Conservation (phyloP, 2,888 invertebrate species). For the Heliconius hortense region DNA sequence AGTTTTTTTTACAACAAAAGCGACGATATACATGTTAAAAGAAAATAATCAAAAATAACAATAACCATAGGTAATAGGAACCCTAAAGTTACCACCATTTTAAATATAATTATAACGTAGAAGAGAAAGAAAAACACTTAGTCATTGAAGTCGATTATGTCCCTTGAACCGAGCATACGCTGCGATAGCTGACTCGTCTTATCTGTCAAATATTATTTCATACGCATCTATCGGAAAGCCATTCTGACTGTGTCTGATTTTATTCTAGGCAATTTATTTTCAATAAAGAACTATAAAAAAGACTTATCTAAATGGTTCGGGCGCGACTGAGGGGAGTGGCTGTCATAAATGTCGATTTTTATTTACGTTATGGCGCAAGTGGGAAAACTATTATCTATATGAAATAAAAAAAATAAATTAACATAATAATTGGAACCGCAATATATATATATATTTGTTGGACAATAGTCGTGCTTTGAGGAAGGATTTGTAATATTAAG, state of each 20-base stretch:
- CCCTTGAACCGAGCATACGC: constrained; percentile 59
- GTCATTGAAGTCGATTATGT: constrained; percentile 48
- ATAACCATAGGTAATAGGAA: too few species aligned
- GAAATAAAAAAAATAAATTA: constrained; percentile 14
- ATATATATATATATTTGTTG: background rate
- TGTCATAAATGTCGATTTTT: constrained; percentile 76
- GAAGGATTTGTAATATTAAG: too few species aligned
- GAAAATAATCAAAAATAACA: background rate
- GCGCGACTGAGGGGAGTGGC: constrained; percentile 69
- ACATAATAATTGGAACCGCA: constrained; percentile 12
- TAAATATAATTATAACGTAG: constrained; percentile 5
- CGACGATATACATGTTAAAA: too few species aligned
- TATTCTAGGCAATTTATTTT: constrained; percentile 83
- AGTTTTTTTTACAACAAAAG: background rate
- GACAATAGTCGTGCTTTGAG: background rate
- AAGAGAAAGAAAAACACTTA: constrained; percentile 28
- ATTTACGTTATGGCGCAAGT: constrained; percentile 71
- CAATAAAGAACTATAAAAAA: constrained; percentile 83
- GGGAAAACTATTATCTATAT: constrained; percentile 47
- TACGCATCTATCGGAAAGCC: constrained; percentile 81
- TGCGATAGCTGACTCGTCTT: constrained; percentile 69
- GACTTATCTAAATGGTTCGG: constrained; percentile 81
- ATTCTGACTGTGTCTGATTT: constrained; percentile 78
- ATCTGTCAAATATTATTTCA: constrained; percentile 77
- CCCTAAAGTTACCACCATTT: background rate